phyloP scores from a whole-genome alignment of 2,888 invertebrate species.

The Incurvaria masculella region DNA sequence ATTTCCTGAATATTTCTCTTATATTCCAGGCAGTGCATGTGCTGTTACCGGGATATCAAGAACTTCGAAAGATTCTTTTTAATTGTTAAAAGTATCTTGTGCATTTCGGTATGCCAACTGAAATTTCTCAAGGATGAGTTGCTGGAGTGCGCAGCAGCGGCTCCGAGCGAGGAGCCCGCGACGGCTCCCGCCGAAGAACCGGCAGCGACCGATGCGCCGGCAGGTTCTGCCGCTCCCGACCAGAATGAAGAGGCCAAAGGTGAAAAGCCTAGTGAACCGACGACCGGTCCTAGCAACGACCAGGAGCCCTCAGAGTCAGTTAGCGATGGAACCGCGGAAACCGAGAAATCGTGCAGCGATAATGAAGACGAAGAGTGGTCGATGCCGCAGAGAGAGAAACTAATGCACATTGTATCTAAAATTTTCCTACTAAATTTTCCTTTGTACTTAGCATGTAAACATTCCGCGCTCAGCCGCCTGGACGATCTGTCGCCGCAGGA shows the following conservation, averaged over 20 bases:
- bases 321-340: constrained; percentile 16
- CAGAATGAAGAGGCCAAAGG: constrained; percentile 28
- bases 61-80: constrained; percentile 90
- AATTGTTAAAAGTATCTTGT: constrained; percentile 83
- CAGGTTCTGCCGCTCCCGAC: constrained; percentile 14
- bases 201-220: background rate
- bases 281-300: constrained; percentile 1
- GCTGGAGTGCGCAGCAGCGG: constrained; percentile 34
- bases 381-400: constrained; percentile 81
- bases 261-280: constrained; percentile 19
- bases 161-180: constrained; percentile 25
- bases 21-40: constrained; percentile 85
- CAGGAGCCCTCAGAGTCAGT: constrained; percentile 6
- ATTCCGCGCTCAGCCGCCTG: constrained; percentile 73
- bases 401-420: constrained; percentile 85
- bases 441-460: constrained; percentile 82
- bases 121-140: constrained; percentile 66
- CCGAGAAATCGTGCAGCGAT: constrained; percentile 20
- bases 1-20: constrained; percentile 16
- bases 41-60: constrained; percentile 88
- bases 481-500: constrained; percentile 85
- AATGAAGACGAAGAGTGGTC: constrained; percentile 60
- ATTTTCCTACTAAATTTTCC: constrained; percentile 88
- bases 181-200: constrained; percentile 23
- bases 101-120: constrained; percentile 78